Percentiles rank a stretch among this genome's conserved stretches.
Evolutionary conservation across 2,797 vertebrate genomes (phyloP).

Genomic region (Mus caroli): DNA sequence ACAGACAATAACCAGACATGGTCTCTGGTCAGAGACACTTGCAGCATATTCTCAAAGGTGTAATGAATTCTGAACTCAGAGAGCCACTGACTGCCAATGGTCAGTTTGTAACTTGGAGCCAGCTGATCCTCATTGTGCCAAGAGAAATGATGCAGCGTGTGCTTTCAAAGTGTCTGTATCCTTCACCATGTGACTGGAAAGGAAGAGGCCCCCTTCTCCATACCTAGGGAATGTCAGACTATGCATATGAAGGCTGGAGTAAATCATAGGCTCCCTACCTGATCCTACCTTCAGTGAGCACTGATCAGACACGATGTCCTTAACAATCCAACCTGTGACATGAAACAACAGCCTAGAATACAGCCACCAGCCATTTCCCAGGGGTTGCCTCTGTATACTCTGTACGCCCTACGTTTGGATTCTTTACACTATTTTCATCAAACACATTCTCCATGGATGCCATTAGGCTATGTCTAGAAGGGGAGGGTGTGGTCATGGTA

Average conservation of each 20-base stretch:
- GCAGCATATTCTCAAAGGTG: too few species aligned
- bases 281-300: background rate
- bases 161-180: background rate
- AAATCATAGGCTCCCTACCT: too few species aligned
- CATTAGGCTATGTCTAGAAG: background rate
- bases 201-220: background rate
- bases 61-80: background rate
- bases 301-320: background rate
- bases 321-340: background rate
- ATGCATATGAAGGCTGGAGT: rapidly evolving
- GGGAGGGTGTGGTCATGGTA: background rate
- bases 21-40: background rate
- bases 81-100: rapidly evolving
- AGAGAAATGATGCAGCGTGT: background rate
- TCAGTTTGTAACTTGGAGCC: background rate
- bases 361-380: background rate
- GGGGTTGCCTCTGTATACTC: background rate
- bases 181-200: background rate
- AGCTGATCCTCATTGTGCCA: background rate
- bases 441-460: rapidly evolving
- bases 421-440: background rate
- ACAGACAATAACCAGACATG: background rate
- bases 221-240: background rate
- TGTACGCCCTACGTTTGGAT: background rate
- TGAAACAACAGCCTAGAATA: background rate